These are phyloP conservation scores for Cygnus olor DNA, from an alignment of 2,797 vertebrate species.

Conservation along the genomic window DNA sequence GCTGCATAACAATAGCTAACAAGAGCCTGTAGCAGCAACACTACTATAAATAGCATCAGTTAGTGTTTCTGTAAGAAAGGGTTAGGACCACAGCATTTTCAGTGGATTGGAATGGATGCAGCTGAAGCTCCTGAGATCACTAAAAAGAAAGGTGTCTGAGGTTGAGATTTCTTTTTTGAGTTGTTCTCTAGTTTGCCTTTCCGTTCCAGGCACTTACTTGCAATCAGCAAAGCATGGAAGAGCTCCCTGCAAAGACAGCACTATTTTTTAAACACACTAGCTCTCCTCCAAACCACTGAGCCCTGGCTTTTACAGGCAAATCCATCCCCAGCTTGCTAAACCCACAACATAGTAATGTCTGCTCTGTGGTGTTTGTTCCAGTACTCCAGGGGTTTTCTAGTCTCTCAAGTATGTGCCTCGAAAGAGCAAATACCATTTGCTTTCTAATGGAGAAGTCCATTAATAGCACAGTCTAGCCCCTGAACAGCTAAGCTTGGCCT, in stretches of 20 bases:
- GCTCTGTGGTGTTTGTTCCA: background rate
- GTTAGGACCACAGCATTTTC: slow-evolving; percentile 12
- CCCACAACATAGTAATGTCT: background rate
- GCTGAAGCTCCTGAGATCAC: background rate
- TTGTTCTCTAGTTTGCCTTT: background rate
- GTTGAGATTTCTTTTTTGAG: background rate
- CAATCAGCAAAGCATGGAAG: background rate
- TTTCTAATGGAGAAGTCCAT: background rate
- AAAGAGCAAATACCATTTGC: background rate
- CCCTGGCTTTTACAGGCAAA: background rate
- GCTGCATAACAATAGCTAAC: slow-evolving; percentile 29
- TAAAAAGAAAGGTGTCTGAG: background rate
- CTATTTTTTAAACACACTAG: background rate
- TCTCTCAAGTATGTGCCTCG: background rate
- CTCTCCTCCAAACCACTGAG: background rate
- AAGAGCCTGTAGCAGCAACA: slow-evolving; percentile 35
- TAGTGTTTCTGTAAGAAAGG: slow-evolving; percentile 6
- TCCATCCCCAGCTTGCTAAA: background rate
- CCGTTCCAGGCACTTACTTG: background rate
- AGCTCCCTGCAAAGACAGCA: background rate
- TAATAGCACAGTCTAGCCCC: background rate
- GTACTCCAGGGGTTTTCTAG: background rate
- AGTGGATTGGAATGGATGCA: background rate
- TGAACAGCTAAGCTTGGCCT: background rate
- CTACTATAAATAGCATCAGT: slow-evolving; percentile 45